Conservation (phyloP, 1,140 invertebrate species). For the Gonatopus flavifemur region DNA sequence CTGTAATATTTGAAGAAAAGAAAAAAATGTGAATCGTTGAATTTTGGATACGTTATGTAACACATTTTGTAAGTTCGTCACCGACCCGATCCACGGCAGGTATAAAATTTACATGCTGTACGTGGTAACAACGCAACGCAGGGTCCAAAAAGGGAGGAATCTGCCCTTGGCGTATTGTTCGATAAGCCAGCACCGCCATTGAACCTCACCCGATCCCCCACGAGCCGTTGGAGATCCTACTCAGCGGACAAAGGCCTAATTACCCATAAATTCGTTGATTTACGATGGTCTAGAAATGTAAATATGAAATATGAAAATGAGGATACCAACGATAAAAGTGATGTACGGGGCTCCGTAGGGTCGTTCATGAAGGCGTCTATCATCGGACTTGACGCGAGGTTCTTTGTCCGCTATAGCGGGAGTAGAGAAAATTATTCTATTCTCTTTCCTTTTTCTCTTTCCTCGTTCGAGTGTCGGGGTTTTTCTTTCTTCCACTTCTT, state of each 20-base stretch:
- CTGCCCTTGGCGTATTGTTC: conserved; percentile 22
- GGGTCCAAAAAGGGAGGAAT: conserved; percentile 11
- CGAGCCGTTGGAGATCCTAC: too few relatives aligned
- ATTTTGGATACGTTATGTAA: too few relatives aligned
- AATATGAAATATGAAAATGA: conserved; percentile 83
- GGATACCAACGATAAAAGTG: conserved; percentile 78
- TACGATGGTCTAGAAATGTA: conserved; percentile 66
- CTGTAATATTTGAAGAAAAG: too few relatives aligned
- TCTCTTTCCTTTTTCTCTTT: conserved; percentile 7
- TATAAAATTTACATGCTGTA: too few relatives aligned
- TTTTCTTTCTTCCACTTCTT: too few relatives aligned
- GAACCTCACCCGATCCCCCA: conserved; percentile 20
- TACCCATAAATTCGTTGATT: conserved; percentile 69
- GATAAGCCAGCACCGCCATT: conserved; percentile 33
- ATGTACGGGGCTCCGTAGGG: conserved; percentile 74
- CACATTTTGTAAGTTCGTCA: too few relatives aligned
- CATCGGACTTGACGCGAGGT: conserved; percentile 66
- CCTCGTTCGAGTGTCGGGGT: conserved; percentile 3
- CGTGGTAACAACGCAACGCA: conserved; percentile 20
- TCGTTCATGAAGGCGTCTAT: conserved; percentile 76
- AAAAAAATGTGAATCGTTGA: too few relatives aligned
- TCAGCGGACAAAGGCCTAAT: conserved; percentile 66
- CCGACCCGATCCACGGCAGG: too few relatives aligned
- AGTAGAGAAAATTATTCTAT: conserved; percentile 45
- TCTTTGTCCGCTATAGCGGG: conserved; percentile 61